phyloP scores from a whole-genome alignment of 2,888 invertebrate species.

The Pammene aurita region DNA sequence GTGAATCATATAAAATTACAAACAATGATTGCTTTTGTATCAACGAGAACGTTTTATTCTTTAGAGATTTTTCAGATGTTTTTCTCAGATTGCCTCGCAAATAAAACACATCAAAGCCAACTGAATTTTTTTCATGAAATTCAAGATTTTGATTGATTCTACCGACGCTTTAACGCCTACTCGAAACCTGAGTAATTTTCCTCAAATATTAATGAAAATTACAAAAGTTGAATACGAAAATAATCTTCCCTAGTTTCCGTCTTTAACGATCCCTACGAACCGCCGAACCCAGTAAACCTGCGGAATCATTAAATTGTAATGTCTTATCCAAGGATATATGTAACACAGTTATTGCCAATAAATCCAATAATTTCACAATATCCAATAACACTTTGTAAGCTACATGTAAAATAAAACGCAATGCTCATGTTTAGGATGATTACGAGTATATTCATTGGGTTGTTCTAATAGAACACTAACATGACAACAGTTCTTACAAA shows the following conservation, averaged over 20 bases:
- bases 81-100: constrained; percentile 6
- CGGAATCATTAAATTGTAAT: constrained; percentile 39
- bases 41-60: background rate
- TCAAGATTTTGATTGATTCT: constrained; percentile 12
- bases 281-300: constrained; percentile 38
- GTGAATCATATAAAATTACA: background rate
- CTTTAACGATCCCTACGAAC: constrained; percentile 34
- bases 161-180: constrained; percentile 22
- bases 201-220: constrained; percentile 4
- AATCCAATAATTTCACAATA: constrained; percentile 40
- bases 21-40: constrained; percentile 9
- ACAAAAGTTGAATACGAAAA: constrained; percentile 26
- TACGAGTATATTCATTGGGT: constrained; percentile 17
- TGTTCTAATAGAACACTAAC: constrained; percentile 24
- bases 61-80: background rate
- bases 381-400: constrained; percentile 36
- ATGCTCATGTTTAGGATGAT: constrained; percentile 17
- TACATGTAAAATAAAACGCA: constrained; percentile 37
- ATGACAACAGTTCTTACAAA: constrained; percentile 8
- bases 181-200: constrained; percentile 20
- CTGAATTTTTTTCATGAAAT: constrained; percentile 2
- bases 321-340: constrained; percentile 30
- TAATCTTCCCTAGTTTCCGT: constrained; percentile 22
- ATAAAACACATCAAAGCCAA: constrained; percentile 14
- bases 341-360: constrained; percentile 38